Evolutionary conservation across 1,140 invertebrate species (phyloP).

Genomic region (Triops longicaudatus): DNA sequence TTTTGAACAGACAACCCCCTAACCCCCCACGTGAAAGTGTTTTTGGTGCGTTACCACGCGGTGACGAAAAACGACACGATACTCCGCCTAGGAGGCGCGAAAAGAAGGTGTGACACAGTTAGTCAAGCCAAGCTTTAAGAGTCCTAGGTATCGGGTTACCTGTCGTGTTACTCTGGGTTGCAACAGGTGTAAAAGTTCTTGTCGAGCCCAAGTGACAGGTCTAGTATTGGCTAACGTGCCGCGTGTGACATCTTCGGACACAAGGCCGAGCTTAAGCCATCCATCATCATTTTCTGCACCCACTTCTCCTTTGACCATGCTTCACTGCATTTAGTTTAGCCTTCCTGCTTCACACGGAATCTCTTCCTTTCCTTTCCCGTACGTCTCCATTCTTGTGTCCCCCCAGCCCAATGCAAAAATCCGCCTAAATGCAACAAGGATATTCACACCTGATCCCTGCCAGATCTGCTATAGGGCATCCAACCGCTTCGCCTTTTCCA

Average conservation of each 20-base stretch:
- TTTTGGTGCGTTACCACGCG: neutral
- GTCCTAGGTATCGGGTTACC: constrained; percentile 1
- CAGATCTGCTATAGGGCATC: neutral
- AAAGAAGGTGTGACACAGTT: neutral
- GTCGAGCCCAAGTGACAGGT: neutral
- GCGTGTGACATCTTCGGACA: constrained; percentile 3
- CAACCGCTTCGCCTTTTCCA: neutral
- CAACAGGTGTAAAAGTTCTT: constrained; percentile 12
- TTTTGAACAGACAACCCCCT: too few relatives aligned
- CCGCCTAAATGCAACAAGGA: constrained; percentile 1
- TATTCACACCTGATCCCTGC: constrained; percentile 11
- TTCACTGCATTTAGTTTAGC: neutral
- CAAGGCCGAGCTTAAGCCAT: neutral
- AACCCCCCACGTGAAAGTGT: neutral
- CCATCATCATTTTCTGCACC: constrained; percentile 11
- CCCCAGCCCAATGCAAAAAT: neutral
- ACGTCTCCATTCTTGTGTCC: neutral
- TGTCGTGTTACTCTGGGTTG: neutral
- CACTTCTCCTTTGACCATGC: neutral
- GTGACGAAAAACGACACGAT: neutral
- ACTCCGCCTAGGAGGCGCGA: neutral
- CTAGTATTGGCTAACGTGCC: neutral
- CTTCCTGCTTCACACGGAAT: neutral
- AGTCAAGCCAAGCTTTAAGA: neutral
- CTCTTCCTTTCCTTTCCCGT: neutral